phyloP scores from a whole-genome alignment of 2,797 vertebrate genomes.

The Xyrichtys novacula region DNA sequence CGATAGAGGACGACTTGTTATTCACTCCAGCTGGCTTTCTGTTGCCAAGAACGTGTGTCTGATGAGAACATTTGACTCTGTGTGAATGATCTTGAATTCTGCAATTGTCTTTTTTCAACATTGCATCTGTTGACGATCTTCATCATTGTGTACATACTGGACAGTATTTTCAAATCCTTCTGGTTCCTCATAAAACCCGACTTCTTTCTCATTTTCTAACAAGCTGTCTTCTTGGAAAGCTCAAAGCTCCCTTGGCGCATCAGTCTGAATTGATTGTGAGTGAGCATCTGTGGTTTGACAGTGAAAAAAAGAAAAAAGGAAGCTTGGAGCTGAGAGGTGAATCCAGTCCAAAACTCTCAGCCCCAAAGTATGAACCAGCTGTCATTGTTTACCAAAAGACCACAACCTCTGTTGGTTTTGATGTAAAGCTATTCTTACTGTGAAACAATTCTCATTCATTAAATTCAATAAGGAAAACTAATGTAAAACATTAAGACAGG shows the following conservation, averaged over 20 bases:
- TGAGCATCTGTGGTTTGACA: constrained; percentile 34
- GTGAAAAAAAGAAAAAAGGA: neutral
- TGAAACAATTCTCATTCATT: constrained; percentile 17
- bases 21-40: too few species aligned
- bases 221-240: constrained; percentile 22
- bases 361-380: constrained; percentile 40
- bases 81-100: neutral
- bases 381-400: constrained; percentile 32
- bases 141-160: neutral
- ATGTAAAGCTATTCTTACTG: neutral
- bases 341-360: constrained; percentile 8
- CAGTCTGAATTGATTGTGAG: constrained; percentile 10
- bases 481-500: too few species aligned
- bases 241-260: constrained; percentile 23
- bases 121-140: constrained; percentile 12
- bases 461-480: neutral
- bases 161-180: constrained; percentile 16
- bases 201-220: constrained; percentile 19
- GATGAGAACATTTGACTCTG: too few species aligned
- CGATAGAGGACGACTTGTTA: too few species aligned
- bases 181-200: constrained; percentile 13
- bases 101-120: neutral
- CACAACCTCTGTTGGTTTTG: neutral
- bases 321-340: constrained; percentile 6
- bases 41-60: too few species aligned